Base-by-base conservation (phyloP, 1,140 invertebrate species). In the Drosophila biarmipes region DNA sequence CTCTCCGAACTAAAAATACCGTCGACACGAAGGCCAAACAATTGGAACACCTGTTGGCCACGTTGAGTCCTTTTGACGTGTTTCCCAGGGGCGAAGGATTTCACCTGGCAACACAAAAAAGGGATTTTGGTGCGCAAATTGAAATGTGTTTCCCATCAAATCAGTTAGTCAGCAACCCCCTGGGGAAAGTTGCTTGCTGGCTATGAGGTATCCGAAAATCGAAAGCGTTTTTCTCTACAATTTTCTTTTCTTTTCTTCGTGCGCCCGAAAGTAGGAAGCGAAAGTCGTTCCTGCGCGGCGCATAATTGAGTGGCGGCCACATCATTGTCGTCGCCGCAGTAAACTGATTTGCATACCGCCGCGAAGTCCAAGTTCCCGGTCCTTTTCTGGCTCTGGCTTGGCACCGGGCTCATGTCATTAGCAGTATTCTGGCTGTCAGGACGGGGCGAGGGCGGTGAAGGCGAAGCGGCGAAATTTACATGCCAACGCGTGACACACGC, bases 241-340 rank as follows among this genome's bases (percentile, higher is more conserved):
- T 69, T 74, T 19, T 29, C 38, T 15, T 43, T 43, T 19, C 7
- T 17, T 27, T 34, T 8, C 49, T 78, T 46, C 19, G 38, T 40
- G 38, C 49, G 71, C 74, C 82, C 61, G 56, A 87, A 86, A 82
- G 82, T 69, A 82, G 82, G 75, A 78, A 87, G 68, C 52, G 42
- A 46, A 68, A 51, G 59, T 29, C 64, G 56, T 69, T 62, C 49
- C 19, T 82, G 69, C 55, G 71, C 49, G 71, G 56, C 78, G 84
- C 84, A 87, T 87, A 87, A 87, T 87, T 87, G 78, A 87, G 82
- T 87, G 84, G 77, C 62, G 79, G 69, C 75, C 78, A 75, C 78
- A 75, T 64, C 73, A 68, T 71, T 72, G 81, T 76, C 49, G 72
- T 59, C 62, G 62, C 48, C 62, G 42, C 49, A 64, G 63, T 55